Evolutionary conservation across 2,888 invertebrate species (phyloP).

Genomic region (Sphinx pinastri): DNA sequence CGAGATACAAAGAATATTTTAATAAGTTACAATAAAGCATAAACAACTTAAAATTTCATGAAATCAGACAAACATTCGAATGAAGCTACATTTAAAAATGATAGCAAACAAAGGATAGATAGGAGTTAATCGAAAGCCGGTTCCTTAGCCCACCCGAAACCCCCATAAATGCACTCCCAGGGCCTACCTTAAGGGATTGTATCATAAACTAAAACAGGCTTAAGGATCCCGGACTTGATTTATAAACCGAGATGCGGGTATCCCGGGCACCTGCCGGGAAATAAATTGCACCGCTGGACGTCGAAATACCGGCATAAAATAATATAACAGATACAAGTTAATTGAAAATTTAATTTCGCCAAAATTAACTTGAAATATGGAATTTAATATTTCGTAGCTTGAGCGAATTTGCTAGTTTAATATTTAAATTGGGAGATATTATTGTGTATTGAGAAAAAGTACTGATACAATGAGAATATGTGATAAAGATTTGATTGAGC

Average conservation of each 20-base stretch:
- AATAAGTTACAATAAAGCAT: too few relatives aligned
- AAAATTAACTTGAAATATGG: slow-evolving; percentile 35
- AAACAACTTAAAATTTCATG: too few relatives aligned
- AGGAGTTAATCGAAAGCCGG: too few relatives aligned
- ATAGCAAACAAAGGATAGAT: too few relatives aligned
- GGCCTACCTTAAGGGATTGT: not conserved
- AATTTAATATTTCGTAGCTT: not conserved
- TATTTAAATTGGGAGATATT: not conserved
- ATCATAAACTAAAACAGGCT: not conserved
- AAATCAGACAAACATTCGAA: too few relatives aligned
- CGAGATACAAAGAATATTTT: too few relatives aligned
- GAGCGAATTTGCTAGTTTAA: not conserved
- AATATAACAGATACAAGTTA: slow-evolving; percentile 43
- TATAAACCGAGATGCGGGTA: slow-evolving; percentile 33
- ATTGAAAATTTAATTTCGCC: slow-evolving; percentile 49
- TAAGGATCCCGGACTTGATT: slow-evolving; percentile 29
- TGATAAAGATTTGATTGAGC: too few relatives aligned
- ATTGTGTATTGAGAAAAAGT: too few relatives aligned
- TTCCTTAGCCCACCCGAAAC: too few relatives aligned
- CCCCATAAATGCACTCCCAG: too few relatives aligned
- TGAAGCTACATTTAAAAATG: too few relatives aligned
- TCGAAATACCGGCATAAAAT: slow-evolving; percentile 45
- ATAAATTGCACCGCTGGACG: slow-evolving; percentile 58
- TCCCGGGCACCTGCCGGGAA: slow-evolving; percentile 60
- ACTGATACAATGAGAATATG: too few relatives aligned